Conservation (phyloP, 2,113 vertebrate genomes). For the Cyrtonyx montezumae region DNA sequence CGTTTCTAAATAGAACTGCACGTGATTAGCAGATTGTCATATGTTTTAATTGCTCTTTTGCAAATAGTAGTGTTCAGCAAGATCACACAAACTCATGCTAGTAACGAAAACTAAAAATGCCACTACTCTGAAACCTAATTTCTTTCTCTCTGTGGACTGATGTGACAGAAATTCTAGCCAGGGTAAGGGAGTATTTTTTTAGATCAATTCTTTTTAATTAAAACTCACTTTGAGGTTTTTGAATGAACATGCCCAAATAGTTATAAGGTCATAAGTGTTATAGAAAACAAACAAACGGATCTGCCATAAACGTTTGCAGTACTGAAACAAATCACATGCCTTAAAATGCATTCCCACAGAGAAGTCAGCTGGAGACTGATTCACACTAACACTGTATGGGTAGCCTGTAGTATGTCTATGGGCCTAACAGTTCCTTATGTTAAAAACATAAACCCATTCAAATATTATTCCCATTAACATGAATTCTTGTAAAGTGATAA, state of each 20-base stretch:
- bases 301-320: constrained; percentile 57
- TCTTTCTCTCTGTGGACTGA: constrained; percentile 64
- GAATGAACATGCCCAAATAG: constrained; percentile 65
- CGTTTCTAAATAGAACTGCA: constrained; percentile 24
- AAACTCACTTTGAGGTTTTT: constrained; percentile 62
- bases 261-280: constrained; percentile 75
- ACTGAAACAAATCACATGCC: constrained; percentile 52
- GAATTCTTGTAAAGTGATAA: neutral
- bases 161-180: constrained; percentile 63
- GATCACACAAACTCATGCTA: constrained; percentile 39
- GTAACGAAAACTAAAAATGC: constrained; percentile 45
- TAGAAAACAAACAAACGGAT: constrained; percentile 65
- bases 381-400: neutral
- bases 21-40: constrained; percentile 55
- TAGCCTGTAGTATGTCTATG: neutral
- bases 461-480: neutral
- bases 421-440: neutral
- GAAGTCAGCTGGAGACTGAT: constrained; percentile 27
- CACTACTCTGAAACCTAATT: constrained; percentile 51
- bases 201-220: constrained; percentile 72
- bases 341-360: constrained; percentile 17
- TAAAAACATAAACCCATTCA: constrained; percentile 6
- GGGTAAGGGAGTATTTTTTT: constrained; percentile 72
- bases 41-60: constrained; percentile 62
- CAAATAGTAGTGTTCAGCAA: constrained; percentile 62